Evolutionary conservation across 1,140 invertebrate genomes (phyloP).

Genomic region (Popillia japonica): DNA sequence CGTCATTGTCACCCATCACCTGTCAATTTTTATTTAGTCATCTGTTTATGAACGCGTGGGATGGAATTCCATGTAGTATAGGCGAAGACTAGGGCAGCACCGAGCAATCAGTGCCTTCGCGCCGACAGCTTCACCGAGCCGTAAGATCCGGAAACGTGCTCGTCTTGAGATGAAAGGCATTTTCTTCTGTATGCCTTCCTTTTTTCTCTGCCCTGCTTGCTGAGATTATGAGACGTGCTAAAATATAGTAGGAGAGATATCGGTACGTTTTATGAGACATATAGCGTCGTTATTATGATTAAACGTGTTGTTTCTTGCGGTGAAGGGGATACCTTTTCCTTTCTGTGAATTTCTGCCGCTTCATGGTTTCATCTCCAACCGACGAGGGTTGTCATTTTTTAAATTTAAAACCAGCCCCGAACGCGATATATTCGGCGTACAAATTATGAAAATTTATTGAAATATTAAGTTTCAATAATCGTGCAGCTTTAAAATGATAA

Average conservation of each 20-base stretch:
- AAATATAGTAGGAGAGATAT: not conserved
- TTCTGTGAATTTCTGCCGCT: not conserved
- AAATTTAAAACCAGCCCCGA: no score
- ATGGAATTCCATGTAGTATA: not conserved
- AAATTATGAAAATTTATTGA: no score
- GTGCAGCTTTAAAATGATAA: no score
- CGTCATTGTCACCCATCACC: constrained; percentile 1
- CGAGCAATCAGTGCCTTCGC: constrained; percentile 15
- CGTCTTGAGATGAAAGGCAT: constrained; percentile 3
- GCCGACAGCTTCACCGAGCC: not conserved
- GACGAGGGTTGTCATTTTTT: no score
- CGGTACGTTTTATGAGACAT: not conserved
- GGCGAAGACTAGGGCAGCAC: not conserved
- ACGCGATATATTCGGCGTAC: no score
- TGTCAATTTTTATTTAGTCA: constrained; percentile 33
- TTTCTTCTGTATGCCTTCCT: not conserved
- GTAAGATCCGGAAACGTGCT: not conserved
- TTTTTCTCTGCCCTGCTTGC: not conserved
- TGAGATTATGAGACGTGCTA: constrained; percentile 1
- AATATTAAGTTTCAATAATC: no score
- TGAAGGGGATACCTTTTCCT: not conserved
- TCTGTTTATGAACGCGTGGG: constrained; percentile 7
- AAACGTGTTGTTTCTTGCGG: not conserved
- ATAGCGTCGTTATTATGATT: not conserved
- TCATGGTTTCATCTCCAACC: not conserved